Evolutionary conservation across 2,113 vertebrate species (phyloP).

Genomic region (Psittacula cyanocephala): DNA sequence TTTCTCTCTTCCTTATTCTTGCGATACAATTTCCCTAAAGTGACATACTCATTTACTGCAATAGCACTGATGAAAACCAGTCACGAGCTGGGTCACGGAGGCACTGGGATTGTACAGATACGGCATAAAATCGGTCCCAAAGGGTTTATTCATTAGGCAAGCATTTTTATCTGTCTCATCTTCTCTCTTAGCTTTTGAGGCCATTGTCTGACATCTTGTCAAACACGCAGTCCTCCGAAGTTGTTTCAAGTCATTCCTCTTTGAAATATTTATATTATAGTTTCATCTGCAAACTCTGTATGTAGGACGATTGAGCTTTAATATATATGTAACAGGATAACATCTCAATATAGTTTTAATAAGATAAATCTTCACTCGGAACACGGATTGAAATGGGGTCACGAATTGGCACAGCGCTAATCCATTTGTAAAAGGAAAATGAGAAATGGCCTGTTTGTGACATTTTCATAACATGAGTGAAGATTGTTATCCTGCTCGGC

Average conservation of each 20-base stretch:
- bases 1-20: neutral
- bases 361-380: neutral
- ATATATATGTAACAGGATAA: neutral
- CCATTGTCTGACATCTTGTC: neutral
- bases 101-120: neutral
- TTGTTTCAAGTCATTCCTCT: neutral
- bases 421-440: neutral
- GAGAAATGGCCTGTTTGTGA: constrained; percentile 1
- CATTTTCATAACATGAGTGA: neutral
- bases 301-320: neutral
- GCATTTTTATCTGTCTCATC: neutral
- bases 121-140: neutral
- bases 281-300: neutral
- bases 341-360: neutral
- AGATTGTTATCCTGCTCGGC: neutral
- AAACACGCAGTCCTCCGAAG: neutral
- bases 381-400: neutral
- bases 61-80: neutral
- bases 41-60: neutral
- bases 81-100: fast-evolving
- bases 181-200: neutral
- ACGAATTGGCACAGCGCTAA: neutral
- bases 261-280: neutral
- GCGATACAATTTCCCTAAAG: neutral
- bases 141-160: neutral